Conservation (phyloP, 64 coral and sea anemone species). For the Acropora tenuis region DNA sequence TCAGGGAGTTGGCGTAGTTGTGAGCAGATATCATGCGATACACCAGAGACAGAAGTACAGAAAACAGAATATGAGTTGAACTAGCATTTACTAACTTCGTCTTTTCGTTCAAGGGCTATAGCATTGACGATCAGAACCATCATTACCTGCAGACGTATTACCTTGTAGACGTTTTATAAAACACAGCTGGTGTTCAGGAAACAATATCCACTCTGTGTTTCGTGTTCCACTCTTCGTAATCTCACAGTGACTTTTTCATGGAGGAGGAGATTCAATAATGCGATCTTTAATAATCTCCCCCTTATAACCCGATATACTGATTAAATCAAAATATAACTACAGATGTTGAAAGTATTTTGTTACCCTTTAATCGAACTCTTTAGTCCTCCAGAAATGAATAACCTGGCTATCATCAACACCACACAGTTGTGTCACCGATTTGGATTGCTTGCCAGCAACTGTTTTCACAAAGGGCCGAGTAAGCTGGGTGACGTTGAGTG, state of each 20-base stretch:
- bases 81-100: too few relatives aligned
- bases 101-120: too few relatives aligned
- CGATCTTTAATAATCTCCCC: not conserved
- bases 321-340: not conserved
- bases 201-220: constrained; percentile 17
- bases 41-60: too few relatives aligned
- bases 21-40: too few relatives aligned
- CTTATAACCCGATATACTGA: too few relatives aligned
- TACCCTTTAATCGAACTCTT: not conserved
- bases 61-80: too few relatives aligned
- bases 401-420: constrained; percentile 9
- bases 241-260: not conserved
- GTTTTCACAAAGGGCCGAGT: not conserved
- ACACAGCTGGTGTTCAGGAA: not conserved
- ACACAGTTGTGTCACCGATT: too few relatives aligned
- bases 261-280: not conserved
- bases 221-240: not conserved
- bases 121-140: too few relatives aligned
- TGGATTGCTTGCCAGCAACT: too few relatives aligned
- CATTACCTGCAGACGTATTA: too few relatives aligned
- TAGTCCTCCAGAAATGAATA: not conserved
- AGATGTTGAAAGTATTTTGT: not conserved
- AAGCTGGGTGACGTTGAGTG: not conserved
- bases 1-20: too few relatives aligned
- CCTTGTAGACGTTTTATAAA: too few relatives aligned